Conservation (phyloP, 1,140 invertebrate species). For the Sitophilus oryzae region DNA sequence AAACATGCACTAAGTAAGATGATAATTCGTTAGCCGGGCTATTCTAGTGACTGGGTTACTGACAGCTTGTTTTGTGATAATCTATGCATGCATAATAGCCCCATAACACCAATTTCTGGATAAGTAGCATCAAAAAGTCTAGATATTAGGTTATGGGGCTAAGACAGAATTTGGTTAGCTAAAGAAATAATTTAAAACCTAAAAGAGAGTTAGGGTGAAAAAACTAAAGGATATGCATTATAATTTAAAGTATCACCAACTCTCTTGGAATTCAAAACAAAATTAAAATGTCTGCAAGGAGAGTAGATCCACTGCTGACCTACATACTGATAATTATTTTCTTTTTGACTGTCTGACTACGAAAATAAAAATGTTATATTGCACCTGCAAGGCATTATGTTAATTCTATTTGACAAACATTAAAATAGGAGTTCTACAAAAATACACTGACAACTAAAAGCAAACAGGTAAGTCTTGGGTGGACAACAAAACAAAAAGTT, state of each 20-base stretch:
- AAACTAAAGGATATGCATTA: neutral
- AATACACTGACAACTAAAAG: slow-evolving; percentile 41
- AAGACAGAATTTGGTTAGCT: slow-evolving; percentile 17
- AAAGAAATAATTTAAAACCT: slow-evolving; percentile 12
- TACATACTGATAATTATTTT: slow-evolving; percentile 17
- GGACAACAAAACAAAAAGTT: slow-evolving; percentile 15
- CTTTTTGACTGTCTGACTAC: slow-evolving; percentile 24
- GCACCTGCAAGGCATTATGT: slow-evolving; percentile 32
- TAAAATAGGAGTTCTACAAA: slow-evolving; percentile 37
- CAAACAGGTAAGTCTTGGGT: slow-evolving; percentile 25
- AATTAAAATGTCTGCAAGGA: slow-evolving; percentile 32
- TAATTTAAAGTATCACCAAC: slow-evolving; percentile 43
- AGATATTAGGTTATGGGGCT: slow-evolving; percentile 17
- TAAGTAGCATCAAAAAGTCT: slow-evolving; percentile 17
- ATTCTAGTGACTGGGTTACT: neutral
- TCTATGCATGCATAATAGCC: slow-evolving; percentile 1
- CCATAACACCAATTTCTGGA: too few species aligned
- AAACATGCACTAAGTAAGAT: slow-evolving; percentile 26
- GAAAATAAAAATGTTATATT: slow-evolving; percentile 14
- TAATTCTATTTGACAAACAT: slow-evolving; percentile 31
- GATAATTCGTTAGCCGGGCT: neutral
- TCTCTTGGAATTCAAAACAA: slow-evolving; percentile 30
- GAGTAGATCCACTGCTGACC: slow-evolving; percentile 37
- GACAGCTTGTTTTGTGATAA: neutral
- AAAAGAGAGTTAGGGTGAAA: slow-evolving; percentile 20